Percentiles rank a stretch among this genome's conserved stretches.
Evolutionary conservation across 1,140 invertebrate genomes (phyloP).

Genomic region (Drosophila bipectinata): DNA sequence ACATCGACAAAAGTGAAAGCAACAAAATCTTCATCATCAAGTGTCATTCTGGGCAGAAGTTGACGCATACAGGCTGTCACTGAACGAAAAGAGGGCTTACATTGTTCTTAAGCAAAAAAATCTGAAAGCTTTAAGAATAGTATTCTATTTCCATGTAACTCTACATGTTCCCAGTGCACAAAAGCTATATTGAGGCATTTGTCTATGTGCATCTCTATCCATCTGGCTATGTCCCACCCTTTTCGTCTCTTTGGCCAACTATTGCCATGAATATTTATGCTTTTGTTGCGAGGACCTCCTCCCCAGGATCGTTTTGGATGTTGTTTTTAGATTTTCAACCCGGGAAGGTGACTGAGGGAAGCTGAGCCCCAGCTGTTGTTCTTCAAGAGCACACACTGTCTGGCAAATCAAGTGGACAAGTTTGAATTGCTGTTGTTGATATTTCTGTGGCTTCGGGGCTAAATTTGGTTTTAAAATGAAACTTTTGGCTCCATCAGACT

Average conservation of each 20-base stretch:
- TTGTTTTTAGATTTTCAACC: constrained; percentile 26
- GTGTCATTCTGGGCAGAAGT: constrained; percentile 79
- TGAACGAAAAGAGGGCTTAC: constrained; percentile 14
- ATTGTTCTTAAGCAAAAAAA: too few species aligned
- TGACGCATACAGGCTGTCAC: constrained; percentile 54
- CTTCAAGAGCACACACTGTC: constrained; percentile 38
- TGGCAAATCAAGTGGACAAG: constrained; percentile 70
- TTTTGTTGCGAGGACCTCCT: constrained; percentile 56
- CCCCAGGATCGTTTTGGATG: constrained; percentile 43
- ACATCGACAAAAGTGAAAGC: constrained; percentile 75
- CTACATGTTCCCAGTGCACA: neutral
- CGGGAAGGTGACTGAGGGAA: neutral
- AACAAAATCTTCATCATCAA: constrained; percentile 83
- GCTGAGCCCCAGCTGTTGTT: constrained; percentile 32
- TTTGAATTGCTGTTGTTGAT: constrained; percentile 57
- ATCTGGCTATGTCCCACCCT: constrained; percentile 28
- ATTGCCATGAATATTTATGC: constrained; percentile 78
- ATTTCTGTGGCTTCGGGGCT: constrained; percentile 20
- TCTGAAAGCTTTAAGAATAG: too few species aligned
- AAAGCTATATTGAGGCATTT: constrained; percentile 39
- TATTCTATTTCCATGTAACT: neutral
- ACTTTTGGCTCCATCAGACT: constrained; percentile 24
- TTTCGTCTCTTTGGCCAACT: constrained; percentile 27
- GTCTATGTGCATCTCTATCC: constrained; percentile 35
- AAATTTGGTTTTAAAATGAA: constrained; percentile 54